A percentile compares a stretch with the other conserved stretches of the same genome.
Evolutionary conservation across 2,888 invertebrate genomes (phyloP).

Genomic region (Cephus sareptanus): DNA sequence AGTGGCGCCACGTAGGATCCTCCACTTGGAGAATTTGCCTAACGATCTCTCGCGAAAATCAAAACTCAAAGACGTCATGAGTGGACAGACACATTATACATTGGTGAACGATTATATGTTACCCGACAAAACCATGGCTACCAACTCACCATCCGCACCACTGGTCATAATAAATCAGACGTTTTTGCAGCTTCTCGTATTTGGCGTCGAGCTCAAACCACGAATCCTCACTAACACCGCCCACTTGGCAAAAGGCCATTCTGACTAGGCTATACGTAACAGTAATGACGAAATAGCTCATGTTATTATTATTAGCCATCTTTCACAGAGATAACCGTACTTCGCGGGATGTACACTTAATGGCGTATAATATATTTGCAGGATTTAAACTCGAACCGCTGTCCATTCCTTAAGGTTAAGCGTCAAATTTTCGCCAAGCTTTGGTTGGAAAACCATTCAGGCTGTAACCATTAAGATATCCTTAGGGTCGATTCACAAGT

Average conservation of each 20-base stretch:
- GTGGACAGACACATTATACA: conserved; percentile 39
- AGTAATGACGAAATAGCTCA: conserved; percentile 49
- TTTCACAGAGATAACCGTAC: conserved; percentile 28
- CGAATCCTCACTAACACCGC: conserved; percentile 52
- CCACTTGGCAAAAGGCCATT: conserved; percentile 52
- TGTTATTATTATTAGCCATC: conserved; percentile 29
- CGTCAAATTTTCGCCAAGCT: no score
- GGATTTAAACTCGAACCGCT: no score
- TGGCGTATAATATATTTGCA: no score
- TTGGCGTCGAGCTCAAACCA: conserved; percentile 49
- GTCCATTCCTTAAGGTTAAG: no score
- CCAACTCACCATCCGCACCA: conserved; percentile 21
- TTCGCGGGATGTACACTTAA: not conserved
- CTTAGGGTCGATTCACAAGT: no score
- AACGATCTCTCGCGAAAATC: no score
- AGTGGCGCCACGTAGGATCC: no score
- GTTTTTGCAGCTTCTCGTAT: conserved; percentile 53
- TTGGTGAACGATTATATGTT: conserved; percentile 35
- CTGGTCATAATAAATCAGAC: conserved; percentile 51
- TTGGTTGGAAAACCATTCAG: no score
- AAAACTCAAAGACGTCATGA: not conserved
- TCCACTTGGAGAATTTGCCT: no score
- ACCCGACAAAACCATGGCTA: conserved; percentile 44
- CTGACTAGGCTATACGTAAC: conserved; percentile 40
- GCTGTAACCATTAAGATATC: no score